Conservation (phyloP, 2,888 invertebrate species). For the Cotesia congregata region DNA sequence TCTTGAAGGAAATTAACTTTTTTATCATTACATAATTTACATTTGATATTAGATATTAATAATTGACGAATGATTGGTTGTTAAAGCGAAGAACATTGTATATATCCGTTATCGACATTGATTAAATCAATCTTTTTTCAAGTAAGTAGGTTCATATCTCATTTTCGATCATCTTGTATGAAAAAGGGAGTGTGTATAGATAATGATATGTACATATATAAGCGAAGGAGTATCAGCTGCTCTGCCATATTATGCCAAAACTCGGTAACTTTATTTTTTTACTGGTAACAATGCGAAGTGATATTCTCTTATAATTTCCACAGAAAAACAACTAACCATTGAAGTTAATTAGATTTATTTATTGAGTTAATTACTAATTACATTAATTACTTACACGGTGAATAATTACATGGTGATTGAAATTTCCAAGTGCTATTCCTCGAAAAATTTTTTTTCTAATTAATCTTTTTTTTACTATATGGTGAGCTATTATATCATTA, state of each 20-base stretch:
- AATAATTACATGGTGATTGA: not conserved
- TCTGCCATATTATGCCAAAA: not conserved
- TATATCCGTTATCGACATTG: not conserved
- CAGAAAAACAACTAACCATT: not conserved
- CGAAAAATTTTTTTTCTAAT: not conserved
- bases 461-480: not conserved
- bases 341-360: not conserved
- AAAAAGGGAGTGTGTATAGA: not conserved
- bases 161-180: not conserved
- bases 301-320: not conserved
- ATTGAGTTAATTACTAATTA: not conserved
- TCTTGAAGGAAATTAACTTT: too few relatives aligned
- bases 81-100: not conserved
- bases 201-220: not conserved
- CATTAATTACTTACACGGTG: not conserved
- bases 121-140: not conserved
- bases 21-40: too few relatives aligned
- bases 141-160: not conserved
- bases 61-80: not conserved
- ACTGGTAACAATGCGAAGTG: not conserved
- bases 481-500: not conserved
- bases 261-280: not conserved
- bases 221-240: not conserved
- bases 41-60: too few relatives aligned
- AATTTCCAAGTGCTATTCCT: not conserved